phyloP scores from a whole-genome alignment of 2,888 invertebrate genomes.

The Philhelius pedissequus region DNA sequence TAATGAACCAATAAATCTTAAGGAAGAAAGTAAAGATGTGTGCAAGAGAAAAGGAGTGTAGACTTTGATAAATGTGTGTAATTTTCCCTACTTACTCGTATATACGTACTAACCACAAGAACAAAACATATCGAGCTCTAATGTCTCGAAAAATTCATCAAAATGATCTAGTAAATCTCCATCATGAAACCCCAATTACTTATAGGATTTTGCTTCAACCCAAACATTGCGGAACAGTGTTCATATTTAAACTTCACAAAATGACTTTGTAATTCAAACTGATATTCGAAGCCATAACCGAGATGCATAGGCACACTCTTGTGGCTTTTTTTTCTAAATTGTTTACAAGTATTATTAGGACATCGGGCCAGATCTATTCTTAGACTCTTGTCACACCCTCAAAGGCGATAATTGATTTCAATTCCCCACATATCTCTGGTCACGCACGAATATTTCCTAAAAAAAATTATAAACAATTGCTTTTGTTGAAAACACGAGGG shows the following conservation, averaged over 20 bases:
- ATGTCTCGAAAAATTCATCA: background rate
- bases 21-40: background rate
- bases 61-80: background rate
- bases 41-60: too few species aligned
- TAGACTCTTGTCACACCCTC: slow-evolving; percentile 52
- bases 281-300: slow-evolving; percentile 29
- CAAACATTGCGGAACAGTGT: background rate
- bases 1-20: background rate
- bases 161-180: background rate
- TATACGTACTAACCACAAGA: background rate
- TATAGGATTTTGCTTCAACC: background rate
- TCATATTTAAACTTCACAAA: background rate
- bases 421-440: slow-evolving; percentile 9
- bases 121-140: background rate
- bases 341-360: slow-evolving; percentile 48
- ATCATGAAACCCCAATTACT: background rate
- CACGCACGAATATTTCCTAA: slow-evolving; percentile 37
- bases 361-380: slow-evolving; percentile 50
- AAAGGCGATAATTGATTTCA: slow-evolving; percentile 55
- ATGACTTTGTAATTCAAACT: slow-evolving; percentile 17
- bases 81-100: background rate
- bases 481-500: background rate
- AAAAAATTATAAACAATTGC: slow-evolving; percentile 10
- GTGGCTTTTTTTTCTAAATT: background rate
- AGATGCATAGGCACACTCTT: slow-evolving; percentile 1